Percentiles rank a stretch among this genome's conserved stretches.
phyloP scores from a whole-genome alignment of 2,113 vertebrate species.

The Marmota monax region DNA sequence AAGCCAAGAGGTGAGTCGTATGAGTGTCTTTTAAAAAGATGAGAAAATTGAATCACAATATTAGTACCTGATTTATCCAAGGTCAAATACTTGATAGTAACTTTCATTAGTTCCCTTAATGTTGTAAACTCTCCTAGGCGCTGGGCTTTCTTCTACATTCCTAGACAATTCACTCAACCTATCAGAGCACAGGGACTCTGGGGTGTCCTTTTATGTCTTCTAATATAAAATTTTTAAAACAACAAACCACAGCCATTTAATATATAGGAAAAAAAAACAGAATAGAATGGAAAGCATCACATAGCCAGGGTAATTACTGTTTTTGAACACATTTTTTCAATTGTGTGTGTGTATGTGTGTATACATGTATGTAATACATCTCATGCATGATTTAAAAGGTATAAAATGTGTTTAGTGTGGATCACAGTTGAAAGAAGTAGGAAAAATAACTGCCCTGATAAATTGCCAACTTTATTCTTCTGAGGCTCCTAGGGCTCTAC shows the following conservation, averaged over 20 bases:
- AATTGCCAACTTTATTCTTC: neutral
- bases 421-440: neutral
- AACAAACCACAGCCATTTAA: neutral
- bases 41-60: neutral
- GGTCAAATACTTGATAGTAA: neutral
- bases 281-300: neutral
- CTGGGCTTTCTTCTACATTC: neutral
- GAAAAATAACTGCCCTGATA: neutral
- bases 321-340: neutral
- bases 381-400: neutral
- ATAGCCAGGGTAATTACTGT: neutral
- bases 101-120: neutral
- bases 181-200: neutral
- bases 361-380: neutral
- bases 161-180: neutral
- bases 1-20: neutral
- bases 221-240: neutral
- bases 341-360: neutral
- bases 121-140: neutral
- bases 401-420: neutral
- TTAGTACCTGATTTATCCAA: neutral
- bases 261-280: neutral
- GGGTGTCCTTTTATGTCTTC: neutral
- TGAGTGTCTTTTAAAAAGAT: neutral
- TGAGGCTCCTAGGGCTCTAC: neutral